Base-by-base conservation (phyloP, 2,888 invertebrate species). In the Parascotia fuliginaria region DNA sequence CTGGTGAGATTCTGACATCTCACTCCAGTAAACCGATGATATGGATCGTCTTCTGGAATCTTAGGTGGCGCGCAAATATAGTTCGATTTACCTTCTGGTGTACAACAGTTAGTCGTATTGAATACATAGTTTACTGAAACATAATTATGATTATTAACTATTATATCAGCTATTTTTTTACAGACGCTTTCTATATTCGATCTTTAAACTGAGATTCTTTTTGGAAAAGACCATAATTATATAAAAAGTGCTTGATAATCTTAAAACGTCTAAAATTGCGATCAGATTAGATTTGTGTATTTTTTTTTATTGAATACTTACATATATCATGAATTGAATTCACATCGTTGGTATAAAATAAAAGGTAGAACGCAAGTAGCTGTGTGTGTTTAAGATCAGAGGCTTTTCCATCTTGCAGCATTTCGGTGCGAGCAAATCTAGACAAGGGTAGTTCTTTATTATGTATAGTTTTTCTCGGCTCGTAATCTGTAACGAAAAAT, bases 1-100 rank as follows among this genome's bases (percentile, higher is more conserved):
- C 67, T 63, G 0, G 77, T 80, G 58, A 77, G 64, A 38, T 76
- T 75, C 27, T 73, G 51, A 44, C 79, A 79, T 9, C 69, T 60
- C 3, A 75, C 67, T 6, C 62, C 64, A 5, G 76, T 65, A 52
- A 73, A 79, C 3, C 75, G 68, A 12, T 77, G 76, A 2, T 77
- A 68, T 0, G 73, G 71, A 39, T 80, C 80, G 29, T 75, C 72
- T 4, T 54, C 58, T 4, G 76, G 70, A 0, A 80, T 61, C 22
- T 38, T 45, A 3, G 69, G 68, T 0, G 75, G 73, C 0, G 67
- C 62, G 22, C 79, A 80, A 2, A 43, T 57, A 2, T 54, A 37
- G 27, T 79, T 73, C 2, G 42, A 45, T 33, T 61, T 65, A 2
- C 73, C 73, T 41, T 58, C 56, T 15, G 65, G 45, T 4, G 40